Conservation (phyloP, 2,888 invertebrate genomes). For the Busseola fusca region DNA sequence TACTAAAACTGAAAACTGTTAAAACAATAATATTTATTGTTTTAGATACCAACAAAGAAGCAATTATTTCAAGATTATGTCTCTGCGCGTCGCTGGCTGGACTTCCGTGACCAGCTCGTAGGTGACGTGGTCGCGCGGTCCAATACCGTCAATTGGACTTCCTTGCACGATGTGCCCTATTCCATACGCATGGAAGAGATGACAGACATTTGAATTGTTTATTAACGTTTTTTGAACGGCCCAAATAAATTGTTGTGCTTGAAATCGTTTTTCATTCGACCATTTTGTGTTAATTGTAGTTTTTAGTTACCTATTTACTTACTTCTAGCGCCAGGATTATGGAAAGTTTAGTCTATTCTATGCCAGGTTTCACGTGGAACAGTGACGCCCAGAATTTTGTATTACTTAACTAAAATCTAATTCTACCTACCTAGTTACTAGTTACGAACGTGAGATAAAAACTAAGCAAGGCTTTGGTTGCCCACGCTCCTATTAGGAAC, state of each 20-base stretch:
- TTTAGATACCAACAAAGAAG: constrained; percentile 88
- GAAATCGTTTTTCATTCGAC: neutral
- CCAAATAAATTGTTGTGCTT: constrained; percentile 13
- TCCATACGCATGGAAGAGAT: constrained; percentile 90
- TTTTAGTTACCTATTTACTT: neutral
- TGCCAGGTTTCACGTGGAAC: neutral
- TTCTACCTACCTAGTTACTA: neutral
- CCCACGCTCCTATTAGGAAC: constrained; percentile 35
- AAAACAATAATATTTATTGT: constrained; percentile 18
- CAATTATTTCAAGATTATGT: constrained; percentile 89
- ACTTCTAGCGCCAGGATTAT: neutral
- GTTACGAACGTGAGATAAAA: constrained; percentile 16
- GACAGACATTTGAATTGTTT: constrained; percentile 75
- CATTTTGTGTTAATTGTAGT: neutral
- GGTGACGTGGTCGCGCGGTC: constrained; percentile 84
- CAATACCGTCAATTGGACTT: constrained; percentile 87
- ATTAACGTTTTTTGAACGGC: neutral
- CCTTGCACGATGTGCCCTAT: constrained; percentile 90
- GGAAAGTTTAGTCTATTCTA: neutral
- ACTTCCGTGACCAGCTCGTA: constrained; percentile 86
- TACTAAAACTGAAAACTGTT: too few relatives aligned
- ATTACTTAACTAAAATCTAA: neutral
- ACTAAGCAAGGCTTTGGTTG: constrained; percentile 25
- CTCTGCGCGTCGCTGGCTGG: constrained; percentile 88
- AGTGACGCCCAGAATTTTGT: neutral